Percentiles rank a stretch among this genome's conserved stretches.
Evolutionary conservation across 2,888 invertebrate genomes (phyloP).

Genomic region (Isoperla grammatica): DNA sequence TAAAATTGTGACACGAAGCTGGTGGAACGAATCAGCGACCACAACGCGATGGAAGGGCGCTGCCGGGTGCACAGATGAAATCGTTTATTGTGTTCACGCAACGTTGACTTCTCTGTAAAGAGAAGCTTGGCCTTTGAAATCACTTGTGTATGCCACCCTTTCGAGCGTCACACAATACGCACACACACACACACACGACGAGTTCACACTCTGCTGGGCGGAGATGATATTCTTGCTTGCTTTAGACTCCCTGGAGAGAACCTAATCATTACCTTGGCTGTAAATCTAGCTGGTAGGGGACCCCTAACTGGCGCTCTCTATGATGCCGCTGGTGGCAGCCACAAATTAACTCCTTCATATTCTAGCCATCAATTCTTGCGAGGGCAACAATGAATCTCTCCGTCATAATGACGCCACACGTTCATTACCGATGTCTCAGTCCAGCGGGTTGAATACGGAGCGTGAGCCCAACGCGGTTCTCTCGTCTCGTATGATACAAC

Average conservation of each 20-base stretch:
- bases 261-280: slow-evolving; percentile 15
- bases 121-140: slow-evolving; percentile 12
- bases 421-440: too few relatives aligned
- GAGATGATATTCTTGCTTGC: slow-evolving; percentile 8
- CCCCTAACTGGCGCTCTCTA: slow-evolving; percentile 7
- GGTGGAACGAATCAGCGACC: slow-evolving; percentile 12
- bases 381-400: too few relatives aligned
- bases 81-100: slow-evolving; percentile 20
- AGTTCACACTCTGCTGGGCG: slow-evolving; percentile 9
- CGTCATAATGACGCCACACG: too few relatives aligned
- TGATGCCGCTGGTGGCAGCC: slow-evolving; percentile 16
- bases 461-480: too few relatives aligned
- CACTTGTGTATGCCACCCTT: slow-evolving; percentile 8
- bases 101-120: slow-evolving; percentile 10
- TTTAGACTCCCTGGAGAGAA: slow-evolving; percentile 14
- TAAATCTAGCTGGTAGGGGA: neutral
- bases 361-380: neutral
- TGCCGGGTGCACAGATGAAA: slow-evolving; percentile 7
- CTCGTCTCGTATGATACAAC: too few relatives aligned
- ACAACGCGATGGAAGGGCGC: neutral
- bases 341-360: slow-evolving; percentile 27
- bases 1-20: slow-evolving; percentile 13
- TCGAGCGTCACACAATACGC: neutral
- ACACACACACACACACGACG: slow-evolving; percentile 4
- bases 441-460: too few relatives aligned